These are phyloP conservation scores for Hyperopisus bebe DNA, from an alignment of 2,113 vertebrate species.

Conservation along the genomic window DNA sequence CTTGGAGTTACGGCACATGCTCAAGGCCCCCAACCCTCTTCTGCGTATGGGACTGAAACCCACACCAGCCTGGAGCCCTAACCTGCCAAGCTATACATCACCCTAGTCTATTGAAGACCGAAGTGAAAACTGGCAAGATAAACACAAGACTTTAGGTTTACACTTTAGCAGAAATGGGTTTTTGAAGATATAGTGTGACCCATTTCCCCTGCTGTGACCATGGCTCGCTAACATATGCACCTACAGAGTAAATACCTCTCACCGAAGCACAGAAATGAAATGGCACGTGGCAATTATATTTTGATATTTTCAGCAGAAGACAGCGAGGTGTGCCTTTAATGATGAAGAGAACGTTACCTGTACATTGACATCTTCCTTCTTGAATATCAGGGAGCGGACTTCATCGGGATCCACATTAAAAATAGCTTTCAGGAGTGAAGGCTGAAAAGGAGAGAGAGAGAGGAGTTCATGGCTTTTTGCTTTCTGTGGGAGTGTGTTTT, in stretches of 20 bases:
- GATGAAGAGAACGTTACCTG: conserved; percentile 70
- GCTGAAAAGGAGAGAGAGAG: conserved; percentile 58
- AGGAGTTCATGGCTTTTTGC: not conserved
- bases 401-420: conserved; percentile 98
- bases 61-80: not conserved
- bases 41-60: not conserved
- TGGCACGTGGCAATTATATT: not conserved
- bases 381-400: conserved; percentile 96
- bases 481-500: not conserved
- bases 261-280: not conserved
- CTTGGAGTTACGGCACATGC: not conserved
- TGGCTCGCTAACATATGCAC: not conserved
- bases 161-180: not conserved
- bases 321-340: not conserved
- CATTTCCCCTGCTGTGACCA: not conserved
- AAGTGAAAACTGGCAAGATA: not conserved
- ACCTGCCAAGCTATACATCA: not conserved
- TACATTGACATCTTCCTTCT: conserved; percentile 98
- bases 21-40: not conserved
- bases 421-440: conserved; percentile 96
- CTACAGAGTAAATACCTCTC: not conserved
- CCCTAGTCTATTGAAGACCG: not conserved
- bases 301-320: not conserved
- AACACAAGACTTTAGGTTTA: not conserved
- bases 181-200: not conserved